Percentiles rank a stretch among this genome's conserved stretches.
Conservation (phyloP, 2,113 vertebrate species). For the Bufo bufo region DNA sequence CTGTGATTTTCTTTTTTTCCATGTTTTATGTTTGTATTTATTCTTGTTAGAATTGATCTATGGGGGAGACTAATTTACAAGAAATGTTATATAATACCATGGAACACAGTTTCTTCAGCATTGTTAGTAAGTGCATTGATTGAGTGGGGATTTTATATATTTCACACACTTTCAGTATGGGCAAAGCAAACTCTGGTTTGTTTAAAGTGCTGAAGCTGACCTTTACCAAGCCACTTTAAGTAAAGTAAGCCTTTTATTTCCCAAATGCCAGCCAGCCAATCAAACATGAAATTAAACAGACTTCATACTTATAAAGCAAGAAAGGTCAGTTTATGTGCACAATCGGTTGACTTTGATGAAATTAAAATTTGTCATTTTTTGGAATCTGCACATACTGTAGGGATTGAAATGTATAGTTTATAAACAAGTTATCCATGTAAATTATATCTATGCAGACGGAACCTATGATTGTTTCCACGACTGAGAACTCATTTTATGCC, state of each 20-base stretch:
- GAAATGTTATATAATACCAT: not conserved
- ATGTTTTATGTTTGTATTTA: not conserved
- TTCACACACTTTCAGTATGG: constrained; percentile 11
- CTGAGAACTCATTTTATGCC: not conserved
- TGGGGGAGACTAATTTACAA: not conserved
- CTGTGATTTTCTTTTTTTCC: not conserved
- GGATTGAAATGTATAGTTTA: not conserved
- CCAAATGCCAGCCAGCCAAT: constrained; percentile 47
- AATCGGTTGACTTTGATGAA: not conserved
- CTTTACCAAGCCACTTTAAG: constrained; percentile 33
- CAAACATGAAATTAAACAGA: constrained; percentile 43
- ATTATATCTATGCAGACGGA: not conserved
- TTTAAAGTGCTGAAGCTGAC: constrained; percentile 21
- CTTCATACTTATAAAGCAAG: constrained; percentile 34
- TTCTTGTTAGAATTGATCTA: not conserved
- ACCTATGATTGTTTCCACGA: not conserved
- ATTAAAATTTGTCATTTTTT: constrained; percentile 9
- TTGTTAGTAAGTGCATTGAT: not conserved
- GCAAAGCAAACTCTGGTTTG: constrained; percentile 15
- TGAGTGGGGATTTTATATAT: not conserved
- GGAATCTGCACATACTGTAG: not conserved
- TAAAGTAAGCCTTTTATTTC: constrained; percentile 45
- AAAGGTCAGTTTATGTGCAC: constrained; percentile 38
- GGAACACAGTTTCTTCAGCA: not conserved
- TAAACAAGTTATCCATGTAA: not conserved